These are phyloP conservation scores for Lasioglossum malachurum DNA, from an alignment of 2,888 invertebrate genomes.

Conservation along the genomic window DNA sequence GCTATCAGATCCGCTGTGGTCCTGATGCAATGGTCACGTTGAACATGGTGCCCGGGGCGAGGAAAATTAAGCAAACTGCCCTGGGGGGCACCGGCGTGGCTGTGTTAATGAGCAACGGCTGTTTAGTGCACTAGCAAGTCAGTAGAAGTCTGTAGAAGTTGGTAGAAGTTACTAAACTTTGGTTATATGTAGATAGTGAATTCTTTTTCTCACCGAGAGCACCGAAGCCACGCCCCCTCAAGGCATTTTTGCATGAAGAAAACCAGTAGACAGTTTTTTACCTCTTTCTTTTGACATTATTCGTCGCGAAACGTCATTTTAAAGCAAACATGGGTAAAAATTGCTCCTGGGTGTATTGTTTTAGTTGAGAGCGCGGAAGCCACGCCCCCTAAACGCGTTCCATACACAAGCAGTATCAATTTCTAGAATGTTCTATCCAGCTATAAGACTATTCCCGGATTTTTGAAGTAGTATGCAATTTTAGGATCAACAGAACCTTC, in stretches of 20 bases:
- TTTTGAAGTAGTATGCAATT: background rate
- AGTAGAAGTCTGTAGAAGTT: no score
- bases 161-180: no score
- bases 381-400: background rate
- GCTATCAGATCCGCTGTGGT: background rate
- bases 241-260: no score
- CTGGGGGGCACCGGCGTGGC: background rate
- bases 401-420: background rate
- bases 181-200: background rate
- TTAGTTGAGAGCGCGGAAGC: background rate
- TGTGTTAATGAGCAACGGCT: background rate
- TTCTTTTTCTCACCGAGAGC: background rate
- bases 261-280: no score
- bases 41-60: background rate
- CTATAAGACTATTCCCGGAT: background rate
- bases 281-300: no score
- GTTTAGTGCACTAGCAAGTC: background rate
- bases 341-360: background rate
- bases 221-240: background rate
- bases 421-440: background rate
- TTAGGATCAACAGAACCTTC: background rate
- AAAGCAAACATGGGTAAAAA: background rate
- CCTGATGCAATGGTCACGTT: background rate
- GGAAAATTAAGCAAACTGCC: background rate
- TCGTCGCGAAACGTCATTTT: no score